Evolutionary conservation across 2,113 vertebrate species (phyloP).

Genomic region (Delphinus delphis): DNA sequence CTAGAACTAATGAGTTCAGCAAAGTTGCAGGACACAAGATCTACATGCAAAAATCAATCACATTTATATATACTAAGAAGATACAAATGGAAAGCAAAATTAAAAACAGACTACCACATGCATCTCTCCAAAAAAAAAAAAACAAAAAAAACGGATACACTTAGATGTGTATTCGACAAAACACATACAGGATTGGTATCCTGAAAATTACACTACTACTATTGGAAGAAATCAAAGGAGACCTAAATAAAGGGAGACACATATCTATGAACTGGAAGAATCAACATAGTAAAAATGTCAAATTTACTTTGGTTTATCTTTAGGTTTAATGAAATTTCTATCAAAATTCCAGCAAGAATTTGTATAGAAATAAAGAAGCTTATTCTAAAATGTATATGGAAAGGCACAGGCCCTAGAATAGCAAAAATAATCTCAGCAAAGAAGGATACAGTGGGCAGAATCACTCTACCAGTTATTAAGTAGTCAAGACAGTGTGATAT

Average conservation of each 20-base stretch:
- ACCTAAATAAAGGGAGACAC: not conserved
- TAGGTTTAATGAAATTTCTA: not conserved
- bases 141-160: not conserved
- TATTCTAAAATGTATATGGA: not conserved
- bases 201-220: not conserved
- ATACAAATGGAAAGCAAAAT: not conserved
- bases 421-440: not conserved
- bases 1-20: not conserved
- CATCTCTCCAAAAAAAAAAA: not conserved
- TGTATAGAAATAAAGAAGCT: not conserved
- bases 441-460: not conserved
- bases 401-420: not conserved
- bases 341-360: not conserved
- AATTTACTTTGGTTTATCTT: not conserved
- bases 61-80: not conserved
- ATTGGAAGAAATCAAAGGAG: not conserved
- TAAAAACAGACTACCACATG: not conserved
- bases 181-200: fast-evolving
- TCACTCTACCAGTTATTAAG: not conserved
- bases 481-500: not conserved
- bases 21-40: not conserved
- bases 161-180: not conserved
- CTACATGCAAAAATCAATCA: not conserved
- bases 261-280: not conserved
- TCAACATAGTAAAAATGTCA: not conserved